phyloP scores from a whole-genome alignment of 2,888 invertebrate species.

The Nomada fabriciana region DNA sequence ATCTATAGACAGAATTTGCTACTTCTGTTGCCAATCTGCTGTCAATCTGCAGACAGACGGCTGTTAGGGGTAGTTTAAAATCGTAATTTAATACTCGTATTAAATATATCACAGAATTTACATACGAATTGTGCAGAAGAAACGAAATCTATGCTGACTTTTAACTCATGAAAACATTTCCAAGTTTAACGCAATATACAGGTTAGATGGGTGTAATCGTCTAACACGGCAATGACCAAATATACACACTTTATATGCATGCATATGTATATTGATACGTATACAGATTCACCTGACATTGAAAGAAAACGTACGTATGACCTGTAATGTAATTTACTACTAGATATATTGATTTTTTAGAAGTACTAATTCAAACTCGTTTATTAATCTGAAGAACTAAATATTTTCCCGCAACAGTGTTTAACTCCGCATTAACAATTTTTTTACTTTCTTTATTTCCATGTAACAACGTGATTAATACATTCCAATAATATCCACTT shows the following conservation, averaged over 20 bases:
- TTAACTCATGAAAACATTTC: too few species aligned
- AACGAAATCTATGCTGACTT: too few species aligned
- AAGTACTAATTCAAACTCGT: neutral
- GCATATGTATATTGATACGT: neutral
- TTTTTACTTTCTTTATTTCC: neutral
- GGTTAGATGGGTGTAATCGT: too few species aligned
- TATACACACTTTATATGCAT: neutral
- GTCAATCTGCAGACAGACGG: too few species aligned
- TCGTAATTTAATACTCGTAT: too few species aligned
- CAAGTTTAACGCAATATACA: too few species aligned
- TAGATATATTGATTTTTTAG: constrained; percentile 5
- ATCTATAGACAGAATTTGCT: too few species aligned
- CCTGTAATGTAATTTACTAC: neutral
- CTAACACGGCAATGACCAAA: too few species aligned
- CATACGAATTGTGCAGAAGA: too few species aligned
- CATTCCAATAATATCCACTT: neutral
- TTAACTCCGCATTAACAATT: neutral
- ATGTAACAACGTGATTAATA: neutral
- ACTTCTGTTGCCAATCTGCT: too few species aligned
- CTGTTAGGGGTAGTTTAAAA: too few species aligned
- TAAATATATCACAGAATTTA: too few species aligned
- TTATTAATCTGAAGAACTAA: neutral
- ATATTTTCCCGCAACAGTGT: neutral
- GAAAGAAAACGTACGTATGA: neutral
- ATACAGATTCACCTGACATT: neutral